Conservation (phyloP, 2,888 invertebrate species). For the Muschampia plurimacula region DNA sequence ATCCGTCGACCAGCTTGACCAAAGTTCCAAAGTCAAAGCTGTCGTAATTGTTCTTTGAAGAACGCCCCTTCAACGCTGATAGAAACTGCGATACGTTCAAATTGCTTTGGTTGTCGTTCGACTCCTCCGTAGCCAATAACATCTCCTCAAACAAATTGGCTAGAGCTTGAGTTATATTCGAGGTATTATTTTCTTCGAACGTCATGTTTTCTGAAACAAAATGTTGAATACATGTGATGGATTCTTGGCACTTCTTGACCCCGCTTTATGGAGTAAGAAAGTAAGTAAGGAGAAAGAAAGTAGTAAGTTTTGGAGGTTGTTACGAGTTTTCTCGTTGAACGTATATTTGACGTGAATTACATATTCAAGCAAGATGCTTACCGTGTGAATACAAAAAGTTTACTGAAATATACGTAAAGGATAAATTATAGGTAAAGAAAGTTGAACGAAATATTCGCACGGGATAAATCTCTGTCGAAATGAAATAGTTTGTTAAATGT, state of each 20-base stretch:
- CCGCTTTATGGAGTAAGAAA: slow-evolving; percentile 7
- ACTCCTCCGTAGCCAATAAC: slow-evolving; percentile 66
- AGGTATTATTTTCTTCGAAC: slow-evolving; percentile 56
- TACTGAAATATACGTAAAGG: neutral
- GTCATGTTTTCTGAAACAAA: slow-evolving; percentile 58
- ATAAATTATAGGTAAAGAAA: neutral
- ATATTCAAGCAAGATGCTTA: slow-evolving; percentile 18
- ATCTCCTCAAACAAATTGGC: slow-evolving; percentile 76
- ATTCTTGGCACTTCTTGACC: slow-evolving; percentile 9
- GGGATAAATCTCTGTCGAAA: neutral
- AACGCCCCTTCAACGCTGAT: slow-evolving; percentile 63
- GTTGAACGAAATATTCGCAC: too few relatives aligned
- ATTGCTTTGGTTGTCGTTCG: slow-evolving; percentile 63
- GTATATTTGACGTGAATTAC: slow-evolving; percentile 28
- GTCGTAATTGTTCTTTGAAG: slow-evolving; percentile 66
- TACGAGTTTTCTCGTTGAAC: slow-evolving; percentile 14
- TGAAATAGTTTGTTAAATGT: too few relatives aligned
- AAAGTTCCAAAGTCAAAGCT: slow-evolving; percentile 71
- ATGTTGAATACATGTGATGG: neutral
- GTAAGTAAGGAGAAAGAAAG: too few relatives aligned
- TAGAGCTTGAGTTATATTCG: slow-evolving; percentile 73
- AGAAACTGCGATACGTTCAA: slow-evolving; percentile 70
- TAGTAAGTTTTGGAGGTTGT: slow-evolving; percentile 26
- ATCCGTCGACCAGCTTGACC: slow-evolving; percentile 72
- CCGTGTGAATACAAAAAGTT: neutral